Percentiles rank a stretch among this genome's conserved stretches.
Conservation (phyloP, 2,888 invertebrate genomes). For the Dolichomitus sp. region DNA sequence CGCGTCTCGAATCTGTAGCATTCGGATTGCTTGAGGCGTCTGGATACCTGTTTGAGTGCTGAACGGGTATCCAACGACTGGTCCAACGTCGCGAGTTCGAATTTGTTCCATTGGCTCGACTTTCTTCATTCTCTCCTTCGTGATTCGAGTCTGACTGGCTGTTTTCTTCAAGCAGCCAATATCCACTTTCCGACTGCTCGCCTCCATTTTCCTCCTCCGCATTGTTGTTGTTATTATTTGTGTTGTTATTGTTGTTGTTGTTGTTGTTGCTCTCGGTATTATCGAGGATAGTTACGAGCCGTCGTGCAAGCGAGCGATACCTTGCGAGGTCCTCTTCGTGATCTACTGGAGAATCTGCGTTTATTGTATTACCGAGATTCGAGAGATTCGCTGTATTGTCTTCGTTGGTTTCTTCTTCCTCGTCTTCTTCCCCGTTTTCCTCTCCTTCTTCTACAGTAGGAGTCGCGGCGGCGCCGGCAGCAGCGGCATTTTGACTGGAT, state of each 20-base stretch:
- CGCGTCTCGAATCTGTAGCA: not conserved
- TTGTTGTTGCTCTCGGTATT: slow-evolving; percentile 23
- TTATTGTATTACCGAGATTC: not conserved
- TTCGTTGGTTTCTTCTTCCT: slow-evolving; percentile 30
- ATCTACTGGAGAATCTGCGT: not conserved
- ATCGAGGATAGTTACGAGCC: slow-evolving; percentile 2
- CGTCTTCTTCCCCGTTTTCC: slow-evolving; percentile 7
- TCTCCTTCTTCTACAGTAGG: not conserved
- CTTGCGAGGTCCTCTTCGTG: slow-evolving; percentile 9
- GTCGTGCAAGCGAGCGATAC: slow-evolving; percentile 8
- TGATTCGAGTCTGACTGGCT: slow-evolving; percentile 82
- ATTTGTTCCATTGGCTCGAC: slow-evolving; percentile 62
- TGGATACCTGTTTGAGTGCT: slow-evolving; percentile 71
- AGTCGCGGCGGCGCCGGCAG: not conserved
- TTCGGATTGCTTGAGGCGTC: slow-evolving; percentile 58
- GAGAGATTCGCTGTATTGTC: not conserved
- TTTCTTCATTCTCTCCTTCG: slow-evolving; percentile 73
- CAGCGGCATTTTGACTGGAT: not conserved
- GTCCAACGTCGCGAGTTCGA: slow-evolving; percentile 74
- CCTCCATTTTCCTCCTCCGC: slow-evolving; percentile 67
- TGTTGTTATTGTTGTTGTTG: slow-evolving; percentile 26
- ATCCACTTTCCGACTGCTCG: slow-evolving; percentile 82
- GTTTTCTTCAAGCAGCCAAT: slow-evolving; percentile 82
- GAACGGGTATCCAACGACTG: slow-evolving; percentile 81
- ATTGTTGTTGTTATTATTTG: slow-evolving; percentile 42